Evolutionary conservation across 2,113 vertebrate species (phyloP).

Genomic region (Paraplagusia blochii): DNA sequence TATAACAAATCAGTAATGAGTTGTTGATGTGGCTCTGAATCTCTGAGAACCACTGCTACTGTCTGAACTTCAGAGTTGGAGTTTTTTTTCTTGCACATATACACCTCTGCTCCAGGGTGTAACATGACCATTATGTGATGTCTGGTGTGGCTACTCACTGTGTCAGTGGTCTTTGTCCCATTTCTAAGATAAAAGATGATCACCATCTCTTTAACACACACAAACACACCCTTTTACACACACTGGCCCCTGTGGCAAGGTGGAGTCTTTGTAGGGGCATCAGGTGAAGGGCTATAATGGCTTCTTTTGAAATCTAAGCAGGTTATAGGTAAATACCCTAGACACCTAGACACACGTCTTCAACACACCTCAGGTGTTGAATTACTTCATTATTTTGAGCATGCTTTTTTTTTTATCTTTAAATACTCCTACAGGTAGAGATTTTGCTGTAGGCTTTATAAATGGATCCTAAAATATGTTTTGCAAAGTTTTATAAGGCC

Average conservation of each 20-base stretch:
- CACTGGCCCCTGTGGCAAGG: constrained; percentile 38
- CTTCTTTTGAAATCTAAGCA: constrained; percentile 64
- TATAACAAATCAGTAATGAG: too few species aligned
- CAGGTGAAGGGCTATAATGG: constrained; percentile 59
- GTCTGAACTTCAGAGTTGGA: neutral
- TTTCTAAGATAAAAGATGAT: constrained; percentile 49
- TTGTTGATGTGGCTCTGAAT: neutral
- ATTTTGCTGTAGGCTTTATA: too few species aligned
- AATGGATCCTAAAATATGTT: too few species aligned
- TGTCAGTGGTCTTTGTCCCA: constrained; percentile 54
- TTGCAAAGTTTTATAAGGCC: too few species aligned
- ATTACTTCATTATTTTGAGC: neutral
- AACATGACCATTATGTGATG: constrained; percentile 36
- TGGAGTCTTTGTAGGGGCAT: constrained; percentile 65
- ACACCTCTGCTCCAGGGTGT: constrained; percentile 43
- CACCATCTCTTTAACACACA: constrained; percentile 42
- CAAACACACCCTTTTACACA: constrained; percentile 14
- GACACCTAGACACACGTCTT: constrained; percentile 13
- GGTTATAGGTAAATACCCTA: constrained; percentile 22
- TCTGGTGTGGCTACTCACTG: constrained; percentile 33
- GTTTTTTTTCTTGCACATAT: neutral
- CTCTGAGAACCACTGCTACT: neutral
- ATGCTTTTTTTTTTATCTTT: neutral
- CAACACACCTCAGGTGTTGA: constrained; percentile 1
- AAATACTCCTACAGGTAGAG: too few species aligned